Conservation (phyloP, 2,888 invertebrate species). For the Syritta pipiens region DNA sequence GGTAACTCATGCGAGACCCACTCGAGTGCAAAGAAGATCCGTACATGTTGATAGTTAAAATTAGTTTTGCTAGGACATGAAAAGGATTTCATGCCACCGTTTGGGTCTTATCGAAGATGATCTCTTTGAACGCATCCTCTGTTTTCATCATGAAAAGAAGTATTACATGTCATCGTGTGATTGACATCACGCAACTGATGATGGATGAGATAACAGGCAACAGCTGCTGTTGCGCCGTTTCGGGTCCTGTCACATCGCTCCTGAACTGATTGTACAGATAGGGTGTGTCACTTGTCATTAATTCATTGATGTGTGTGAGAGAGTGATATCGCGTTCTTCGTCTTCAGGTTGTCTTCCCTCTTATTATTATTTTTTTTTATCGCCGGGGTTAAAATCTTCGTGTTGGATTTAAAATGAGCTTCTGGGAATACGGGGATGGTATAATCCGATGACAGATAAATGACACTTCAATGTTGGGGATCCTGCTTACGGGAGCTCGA, state of each 20-base stretch:
- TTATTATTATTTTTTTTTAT: not conserved
- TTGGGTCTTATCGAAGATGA: slow-evolving; percentile 22
- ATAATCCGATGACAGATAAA: slow-evolving; percentile 33
- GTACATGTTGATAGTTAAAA: slow-evolving; percentile 45
- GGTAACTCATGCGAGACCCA: slow-evolving; percentile 16
- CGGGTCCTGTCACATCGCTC: slow-evolving; percentile 23
- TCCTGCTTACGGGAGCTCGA: not conserved
- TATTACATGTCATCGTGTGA: slow-evolving; percentile 22
- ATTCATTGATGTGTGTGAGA: slow-evolving; percentile 26
- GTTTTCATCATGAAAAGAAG: slow-evolving; percentile 16
- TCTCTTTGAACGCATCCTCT: slow-evolving; percentile 12
- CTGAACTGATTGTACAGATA: slow-evolving; percentile 50
- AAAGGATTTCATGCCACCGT: slow-evolving; percentile 23
- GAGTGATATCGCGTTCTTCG: slow-evolving; percentile 20
- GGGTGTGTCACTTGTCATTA: slow-evolving; percentile 52
- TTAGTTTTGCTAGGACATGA: slow-evolving; percentile 30
- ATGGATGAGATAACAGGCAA: slow-evolving; percentile 49
- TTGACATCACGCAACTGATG: slow-evolving; percentile 44
- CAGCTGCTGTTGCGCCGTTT: slow-evolving; percentile 28
- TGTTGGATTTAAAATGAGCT: slow-evolving; percentile 9
- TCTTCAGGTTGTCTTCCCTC: slow-evolving; percentile 7
- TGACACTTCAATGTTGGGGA: slow-evolving; percentile 16
- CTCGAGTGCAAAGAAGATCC: slow-evolving; percentile 22
- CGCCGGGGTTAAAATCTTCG: slow-evolving; percentile 6
- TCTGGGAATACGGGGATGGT: not conserved